Base-by-base conservation (phyloP, 2,113 vertebrate genomes). In the Tachuris rubrigastra region DNA sequence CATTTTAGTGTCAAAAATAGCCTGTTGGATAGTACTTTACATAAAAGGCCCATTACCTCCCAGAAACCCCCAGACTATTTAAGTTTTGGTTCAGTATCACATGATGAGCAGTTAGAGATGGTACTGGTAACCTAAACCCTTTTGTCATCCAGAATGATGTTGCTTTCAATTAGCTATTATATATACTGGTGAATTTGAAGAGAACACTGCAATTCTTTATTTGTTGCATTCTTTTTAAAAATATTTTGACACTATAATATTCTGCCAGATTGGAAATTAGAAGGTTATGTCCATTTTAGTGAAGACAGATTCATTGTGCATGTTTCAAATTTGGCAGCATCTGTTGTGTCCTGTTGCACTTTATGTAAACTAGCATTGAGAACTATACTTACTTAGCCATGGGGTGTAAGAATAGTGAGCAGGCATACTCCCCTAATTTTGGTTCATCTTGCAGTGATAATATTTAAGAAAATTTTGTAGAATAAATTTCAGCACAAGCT, bases 291-390 rank as follows among this genome's bases (percentile, higher is more conserved):
- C 60, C 60, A 20, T 83, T 79, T 90, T 55, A 65, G 52, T 87
- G 52, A 83, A 95, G 72, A 87, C 35, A 63, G 3, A 85, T 92
- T 73, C 41, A 59, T 17, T 81, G 71, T 85, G 39, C 49, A 10
- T 56, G 44, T 58, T 92, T 90, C 42, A 58, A 25, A 58, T 81
- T 96, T 90, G 69, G 52, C 75, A 92, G 84, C 80, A 81, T 96
- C 86, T 94, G 80, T 84, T 95, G 58, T 75, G 93, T 94, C 68
- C 58, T 68, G 31, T 49, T 75, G 24, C 46, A 44, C 24, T 27
- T 95, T 94, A 80, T 14, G 71, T 90, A 91, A 94, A 27, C 62
- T 66, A 95, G 39, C 59, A 66, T 25, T 58, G 68, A 67, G 33
- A 52, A 42, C 80, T 90, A 12, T 90, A 59, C 89, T 92, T 90